Conservation (phyloP, 2,797 vertebrate genomes). For the Delichon dasypus region DNA sequence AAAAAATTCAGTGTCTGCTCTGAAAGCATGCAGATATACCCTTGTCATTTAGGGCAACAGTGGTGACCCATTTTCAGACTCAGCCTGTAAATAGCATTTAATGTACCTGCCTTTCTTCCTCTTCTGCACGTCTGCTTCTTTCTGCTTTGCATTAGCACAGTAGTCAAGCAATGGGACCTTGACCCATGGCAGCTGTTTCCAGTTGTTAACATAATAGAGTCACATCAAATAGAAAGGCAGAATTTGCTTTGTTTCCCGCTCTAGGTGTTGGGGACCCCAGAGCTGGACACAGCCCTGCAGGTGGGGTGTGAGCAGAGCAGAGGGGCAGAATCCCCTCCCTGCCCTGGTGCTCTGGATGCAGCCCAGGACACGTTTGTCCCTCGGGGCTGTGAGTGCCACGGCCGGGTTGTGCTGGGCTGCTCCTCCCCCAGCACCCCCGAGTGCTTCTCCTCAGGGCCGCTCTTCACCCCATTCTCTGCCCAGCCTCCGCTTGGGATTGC, state of each 20-base stretch:
- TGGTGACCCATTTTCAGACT: neutral
- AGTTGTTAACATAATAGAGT: neutral
- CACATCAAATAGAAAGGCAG: neutral
- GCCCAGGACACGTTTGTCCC: neutral
- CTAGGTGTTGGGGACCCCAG: neutral
- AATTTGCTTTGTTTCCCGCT: neutral
- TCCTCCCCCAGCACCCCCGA: neutral
- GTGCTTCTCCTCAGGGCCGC: neutral
- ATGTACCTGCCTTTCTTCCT: neutral
- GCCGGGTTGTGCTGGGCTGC: rapidly evolving
- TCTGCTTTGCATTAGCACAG: neutral
- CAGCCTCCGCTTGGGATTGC: too few species aligned
- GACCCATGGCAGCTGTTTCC: neutral
- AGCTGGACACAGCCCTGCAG: neutral
- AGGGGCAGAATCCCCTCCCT: neutral
- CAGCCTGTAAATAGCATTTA: neutral
- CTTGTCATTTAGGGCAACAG: neutral
- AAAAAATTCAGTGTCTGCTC: neutral
- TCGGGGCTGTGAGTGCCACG: neutral
- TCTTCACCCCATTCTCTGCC: too few species aligned
- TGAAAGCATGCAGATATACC: neutral
- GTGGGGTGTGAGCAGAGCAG: neutral
- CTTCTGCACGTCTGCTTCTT: neutral
- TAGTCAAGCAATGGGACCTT: neutral
- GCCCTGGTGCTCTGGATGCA: neutral